Evolutionary conservation across 2,113 vertebrate genomes (phyloP).

Genomic region (Phrynocephalus versicolor): DNA sequence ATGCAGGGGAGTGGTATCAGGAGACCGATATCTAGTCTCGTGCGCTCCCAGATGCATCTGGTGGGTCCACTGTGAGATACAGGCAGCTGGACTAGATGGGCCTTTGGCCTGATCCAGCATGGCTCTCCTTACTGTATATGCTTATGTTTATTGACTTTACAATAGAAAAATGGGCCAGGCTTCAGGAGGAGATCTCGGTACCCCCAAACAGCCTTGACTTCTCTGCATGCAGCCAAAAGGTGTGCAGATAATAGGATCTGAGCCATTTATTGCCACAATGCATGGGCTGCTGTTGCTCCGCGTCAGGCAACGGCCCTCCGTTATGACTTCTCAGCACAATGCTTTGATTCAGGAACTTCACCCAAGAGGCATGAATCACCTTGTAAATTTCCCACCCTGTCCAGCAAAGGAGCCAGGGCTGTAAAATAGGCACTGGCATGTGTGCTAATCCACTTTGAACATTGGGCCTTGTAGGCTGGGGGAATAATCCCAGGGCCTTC

Average conservation of each 20-base stretch:
- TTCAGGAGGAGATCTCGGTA: no score
- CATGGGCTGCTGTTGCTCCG: background rate
- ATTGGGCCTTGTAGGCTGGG: background rate
- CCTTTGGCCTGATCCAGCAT: no score
- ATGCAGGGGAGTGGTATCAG: no score
- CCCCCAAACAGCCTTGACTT: no score
- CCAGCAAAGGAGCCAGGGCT: slow-evolving; percentile 14
- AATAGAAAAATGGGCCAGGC: no score
- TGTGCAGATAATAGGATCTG: background rate
- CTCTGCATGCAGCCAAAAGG: no score
- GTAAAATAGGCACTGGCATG: slow-evolving; percentile 39
- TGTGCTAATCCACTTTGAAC: slow-evolving; percentile 32
- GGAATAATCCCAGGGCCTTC: background rate
- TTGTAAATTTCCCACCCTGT: slow-evolving; percentile 53
- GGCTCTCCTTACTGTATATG: no score
- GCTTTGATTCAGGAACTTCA: slow-evolving; percentile 58
- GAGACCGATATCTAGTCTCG: no score
- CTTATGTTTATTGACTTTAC: no score
- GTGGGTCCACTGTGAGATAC: no score
- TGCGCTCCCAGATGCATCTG: no score
- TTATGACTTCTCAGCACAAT: slow-evolving; percentile 65
- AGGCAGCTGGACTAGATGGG: no score
- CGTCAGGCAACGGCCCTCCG: background rate
- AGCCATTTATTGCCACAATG: background rate
- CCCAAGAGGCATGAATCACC: slow-evolving; percentile 57